Conservation (phyloP, 2,888 invertebrate species). For the Drosophila glabriapex region DNA sequence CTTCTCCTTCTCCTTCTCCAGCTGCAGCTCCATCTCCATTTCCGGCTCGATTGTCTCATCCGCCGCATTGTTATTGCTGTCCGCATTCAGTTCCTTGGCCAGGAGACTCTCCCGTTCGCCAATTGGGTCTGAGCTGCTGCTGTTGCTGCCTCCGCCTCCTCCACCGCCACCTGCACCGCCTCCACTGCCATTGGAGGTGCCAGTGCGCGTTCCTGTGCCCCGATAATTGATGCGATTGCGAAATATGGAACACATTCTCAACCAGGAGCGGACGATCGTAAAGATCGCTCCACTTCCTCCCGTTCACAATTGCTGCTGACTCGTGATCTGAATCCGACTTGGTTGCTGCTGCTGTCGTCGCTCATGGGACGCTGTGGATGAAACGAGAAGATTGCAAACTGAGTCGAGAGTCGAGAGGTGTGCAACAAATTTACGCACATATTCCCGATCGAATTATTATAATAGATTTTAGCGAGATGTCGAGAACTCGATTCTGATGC, state of each 20-base stretch:
- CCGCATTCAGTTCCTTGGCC: conserved; percentile 83
- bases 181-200: conserved; percentile 41
- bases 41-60: conserved; percentile 30
- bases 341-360: conserved; percentile 4
- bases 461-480: conserved; percentile 15
- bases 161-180: conserved; percentile 17
- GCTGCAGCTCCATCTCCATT: conserved; percentile 13
- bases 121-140: conserved; percentile 23
- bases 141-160: neutral
- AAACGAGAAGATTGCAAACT: conserved; percentile 27
- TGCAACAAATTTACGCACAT: conserved; percentile 58
- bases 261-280: conserved; percentile 23
- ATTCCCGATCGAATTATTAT: conserved; percentile 43
- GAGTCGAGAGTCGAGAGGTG: conserved; percentile 2
- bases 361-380: conserved; percentile 45
- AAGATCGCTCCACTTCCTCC: conserved; percentile 34
- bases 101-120: conserved; percentile 58
- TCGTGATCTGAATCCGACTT: conserved; percentile 3
- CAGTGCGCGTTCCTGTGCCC: conserved; percentile 77
- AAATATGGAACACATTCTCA: conserved; percentile 84
- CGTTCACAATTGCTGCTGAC: conserved; percentile 30
- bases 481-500: conserved; percentile 1
- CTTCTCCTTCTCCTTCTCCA: conserved; percentile 20
- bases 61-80: conserved; percentile 82
- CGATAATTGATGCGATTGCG: conserved; percentile 85